Evolutionary conservation across 2,797 vertebrate genomes (phyloP).

Genomic region (Neoniphon sammara): DNA sequence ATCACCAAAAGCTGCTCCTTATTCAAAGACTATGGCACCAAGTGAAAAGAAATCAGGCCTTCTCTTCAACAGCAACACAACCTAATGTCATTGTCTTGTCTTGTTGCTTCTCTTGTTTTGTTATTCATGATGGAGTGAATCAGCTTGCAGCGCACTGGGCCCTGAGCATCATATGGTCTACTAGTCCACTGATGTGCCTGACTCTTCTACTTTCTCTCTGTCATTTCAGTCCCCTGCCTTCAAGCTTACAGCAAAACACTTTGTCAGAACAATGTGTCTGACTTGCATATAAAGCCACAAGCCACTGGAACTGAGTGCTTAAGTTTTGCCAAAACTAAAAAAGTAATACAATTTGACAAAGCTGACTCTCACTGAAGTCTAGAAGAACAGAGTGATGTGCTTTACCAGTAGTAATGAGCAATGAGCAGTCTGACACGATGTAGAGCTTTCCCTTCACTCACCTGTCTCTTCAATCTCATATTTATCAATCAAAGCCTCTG

Average conservation of each 20-base stretch:
- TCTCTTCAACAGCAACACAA: conserved; percentile 2
- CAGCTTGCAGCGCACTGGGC: conserved; percentile 10
- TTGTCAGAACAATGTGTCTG: conserved; percentile 16
- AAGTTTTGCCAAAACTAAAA: conserved; percentile 45
- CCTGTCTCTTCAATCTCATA: conserved; percentile 88
- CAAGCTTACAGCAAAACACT: conserved; percentile 36
- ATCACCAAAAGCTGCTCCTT: neutral
- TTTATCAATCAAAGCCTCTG: conserved; percentile 82
- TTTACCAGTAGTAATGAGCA: conserved; percentile 31
- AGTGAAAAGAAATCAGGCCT: neutral
- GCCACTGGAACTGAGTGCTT: conserved; percentile 11
- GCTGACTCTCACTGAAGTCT: neutral
- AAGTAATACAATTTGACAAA: conserved; percentile 21
- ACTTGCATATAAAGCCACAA: conserved; percentile 6
- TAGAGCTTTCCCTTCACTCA: conserved; percentile 62
- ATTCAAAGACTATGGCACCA: neutral
- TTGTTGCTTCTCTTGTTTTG: conserved; percentile 20
- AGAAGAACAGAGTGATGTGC: neutral
- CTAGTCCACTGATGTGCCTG: conserved; percentile 32
- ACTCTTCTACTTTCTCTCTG: conserved; percentile 41
- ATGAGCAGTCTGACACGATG: conserved; percentile 11
- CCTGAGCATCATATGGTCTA: conserved; percentile 54
- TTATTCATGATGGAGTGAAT: conserved; percentile 22
- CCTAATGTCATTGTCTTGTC: neutral
- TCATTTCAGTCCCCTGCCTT: conserved; percentile 34